Percentiles rank a stretch among this genome's conserved stretches.
Evolutionary conservation across 2,888 invertebrate genomes (phyloP).

Genomic region (Lasioglossum figueresi): DNA sequence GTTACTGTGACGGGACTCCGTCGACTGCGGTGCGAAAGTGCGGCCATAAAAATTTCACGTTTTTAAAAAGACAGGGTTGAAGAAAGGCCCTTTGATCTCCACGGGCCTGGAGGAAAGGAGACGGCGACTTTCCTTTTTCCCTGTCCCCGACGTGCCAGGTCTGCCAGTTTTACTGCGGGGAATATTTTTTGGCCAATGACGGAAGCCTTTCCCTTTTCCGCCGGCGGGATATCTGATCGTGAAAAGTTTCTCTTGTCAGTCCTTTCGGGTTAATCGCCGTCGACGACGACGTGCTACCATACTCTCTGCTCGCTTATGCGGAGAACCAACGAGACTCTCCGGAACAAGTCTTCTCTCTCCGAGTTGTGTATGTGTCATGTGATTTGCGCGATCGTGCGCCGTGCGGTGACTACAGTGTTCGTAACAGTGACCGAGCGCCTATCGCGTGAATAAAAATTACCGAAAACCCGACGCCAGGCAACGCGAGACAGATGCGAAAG

Average conservation of each 20-base stretch:
- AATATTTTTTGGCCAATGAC: slow-evolving; percentile 67
- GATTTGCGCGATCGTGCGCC: slow-evolving; percentile 11
- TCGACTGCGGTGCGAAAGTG: slow-evolving; percentile 50
- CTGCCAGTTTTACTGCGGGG: slow-evolving; percentile 43
- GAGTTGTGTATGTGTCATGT: background rate
- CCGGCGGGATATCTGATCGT: slow-evolving; percentile 55
- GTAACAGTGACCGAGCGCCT: background rate
- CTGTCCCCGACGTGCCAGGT: slow-evolving; percentile 26
- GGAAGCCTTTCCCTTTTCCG: slow-evolving; percentile 73
- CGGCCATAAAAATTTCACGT: slow-evolving; percentile 79
- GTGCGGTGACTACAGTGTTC: slow-evolving; percentile 12
- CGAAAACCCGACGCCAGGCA: background rate
- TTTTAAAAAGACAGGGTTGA: slow-evolving; percentile 68
- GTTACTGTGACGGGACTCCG: slow-evolving; percentile 32
- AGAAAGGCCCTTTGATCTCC: slow-evolving; percentile 67
- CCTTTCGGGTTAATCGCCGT: slow-evolving; percentile 36
- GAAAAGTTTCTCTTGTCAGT: slow-evolving; percentile 54
- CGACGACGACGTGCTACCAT: background rate
- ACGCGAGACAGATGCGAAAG: slow-evolving; percentile 26
- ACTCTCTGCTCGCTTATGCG: background rate
- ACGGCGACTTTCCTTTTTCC: slow-evolving; percentile 60
- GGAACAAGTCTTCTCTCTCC: background rate
- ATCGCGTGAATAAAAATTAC: slow-evolving; percentile 19
- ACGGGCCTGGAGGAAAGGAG: background rate
- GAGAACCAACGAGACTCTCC: background rate